Percentiles rank a stretch among this genome's conserved stretches.
phyloP scores from a whole-genome alignment of 2,797 vertebrate genomes.

The Labeo calbasu region DNA sequence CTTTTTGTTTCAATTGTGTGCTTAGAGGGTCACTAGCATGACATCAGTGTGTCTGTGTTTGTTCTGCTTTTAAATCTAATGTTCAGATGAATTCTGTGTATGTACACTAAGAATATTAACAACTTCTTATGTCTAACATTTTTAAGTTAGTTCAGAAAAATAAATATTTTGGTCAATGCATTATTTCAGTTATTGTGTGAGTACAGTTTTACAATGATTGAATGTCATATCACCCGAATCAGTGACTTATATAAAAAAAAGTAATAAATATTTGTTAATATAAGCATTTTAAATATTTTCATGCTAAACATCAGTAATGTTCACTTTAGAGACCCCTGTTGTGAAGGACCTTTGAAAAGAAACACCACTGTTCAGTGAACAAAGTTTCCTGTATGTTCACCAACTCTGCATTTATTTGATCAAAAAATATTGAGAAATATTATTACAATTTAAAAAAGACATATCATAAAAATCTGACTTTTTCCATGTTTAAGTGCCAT shows the following conservation, averaged over 20 bases:
- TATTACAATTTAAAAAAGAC: background rate
- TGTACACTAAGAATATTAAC: background rate
- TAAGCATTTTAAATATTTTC: background rate
- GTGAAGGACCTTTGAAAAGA: no score
- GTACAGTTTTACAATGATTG: background rate
- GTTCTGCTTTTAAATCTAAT: background rate
- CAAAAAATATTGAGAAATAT: background rate
- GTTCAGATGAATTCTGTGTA: background rate
- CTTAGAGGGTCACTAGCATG: constrained; percentile 36
- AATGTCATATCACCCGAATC: background rate
- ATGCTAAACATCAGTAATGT: background rate
- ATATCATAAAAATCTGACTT: no score
- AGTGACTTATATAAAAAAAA: background rate
- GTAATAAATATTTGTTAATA: background rate
- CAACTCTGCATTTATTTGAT: background rate
- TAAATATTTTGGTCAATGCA: background rate
- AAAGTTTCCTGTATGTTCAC: background rate
- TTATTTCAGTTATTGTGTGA: background rate
- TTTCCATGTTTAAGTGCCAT: no score
- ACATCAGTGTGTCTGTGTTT: constrained; percentile 14
- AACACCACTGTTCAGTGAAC: no score
- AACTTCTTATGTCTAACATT: background rate
- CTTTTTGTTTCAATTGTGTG: constrained; percentile 66
- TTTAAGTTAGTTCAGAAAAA: background rate
- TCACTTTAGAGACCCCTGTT: background rate